Base-by-base conservation (phyloP, 2,888 invertebrate species). In the Caenorhabditis japonica region DNA sequence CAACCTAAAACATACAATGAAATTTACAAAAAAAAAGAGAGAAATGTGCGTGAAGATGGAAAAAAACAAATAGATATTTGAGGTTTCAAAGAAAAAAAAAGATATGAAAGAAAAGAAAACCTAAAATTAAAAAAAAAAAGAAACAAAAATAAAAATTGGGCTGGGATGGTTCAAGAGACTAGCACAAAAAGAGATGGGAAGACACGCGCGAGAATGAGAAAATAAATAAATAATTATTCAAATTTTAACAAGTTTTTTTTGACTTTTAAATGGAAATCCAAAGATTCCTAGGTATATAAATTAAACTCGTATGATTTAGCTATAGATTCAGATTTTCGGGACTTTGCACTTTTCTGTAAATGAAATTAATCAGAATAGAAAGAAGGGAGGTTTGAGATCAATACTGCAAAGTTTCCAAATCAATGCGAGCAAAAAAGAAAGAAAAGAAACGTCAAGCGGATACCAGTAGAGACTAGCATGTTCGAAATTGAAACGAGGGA, bases 291-390 rank as follows among this genome's bases (percentile, higher is more conserved):
- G 30, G 70, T 70, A 46, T 70, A 70, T 25, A 70, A 27, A 41
- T 70, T 61, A 25, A 70, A 62, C 49, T 70, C 70, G 56, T 70
- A 70, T 15, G 70, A 70, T 46, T 55, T 61, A 12, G 61, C 70
- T 19, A 61, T 43, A 12, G 70, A 56, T 30, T 69, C 69, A n/a
- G 36, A 30, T 49, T 41, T 69, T 39, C 69, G 69, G 39, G 46
- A 46, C 21, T 34, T 55, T 53, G 44, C 53, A 46, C 62, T 43
- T 56, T 47, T 55, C 70, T 70, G 61, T 30, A 70, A 61, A n/a
- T 15, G 12, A 34, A 4, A 51, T 43, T 34, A 34, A 23, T 25
- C 17, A 5, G 2, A 25, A 34, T 59, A n/a, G 23, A 30, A 13
- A 4, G 17, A n/a, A 21, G 33, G 4, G 34, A 33, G 15, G 53